Evolutionary conservation across 2,113 vertebrate genomes (phyloP).

Genomic region (Triplophysa rosa): DNA sequence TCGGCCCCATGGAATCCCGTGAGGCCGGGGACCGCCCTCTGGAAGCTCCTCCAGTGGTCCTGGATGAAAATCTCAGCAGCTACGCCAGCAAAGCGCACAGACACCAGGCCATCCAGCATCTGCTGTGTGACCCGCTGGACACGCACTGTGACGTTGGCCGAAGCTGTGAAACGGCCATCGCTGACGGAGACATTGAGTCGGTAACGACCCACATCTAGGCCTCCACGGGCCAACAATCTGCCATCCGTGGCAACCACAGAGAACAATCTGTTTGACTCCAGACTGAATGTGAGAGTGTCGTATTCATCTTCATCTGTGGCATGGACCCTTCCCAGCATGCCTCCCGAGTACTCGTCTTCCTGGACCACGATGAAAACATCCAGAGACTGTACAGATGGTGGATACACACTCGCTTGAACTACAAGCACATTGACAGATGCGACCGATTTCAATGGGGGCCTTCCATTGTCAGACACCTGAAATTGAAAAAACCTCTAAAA

Average conservation of each 20-base stretch:
- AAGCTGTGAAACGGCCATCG: conserved; percentile 77
- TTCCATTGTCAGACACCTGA: conserved; percentile 82
- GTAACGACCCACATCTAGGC: conserved; percentile 78
- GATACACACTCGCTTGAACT: conserved; percentile 80
- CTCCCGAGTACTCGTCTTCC: conserved; percentile 80
- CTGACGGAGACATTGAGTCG: conserved; percentile 81
- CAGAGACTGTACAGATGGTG: conserved; percentile 80
- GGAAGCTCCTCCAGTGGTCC: conserved; percentile 83
- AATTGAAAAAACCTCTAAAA: not conserved
- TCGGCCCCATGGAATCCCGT: conserved; percentile 72
- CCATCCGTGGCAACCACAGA: conserved; percentile 78
- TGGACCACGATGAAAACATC: conserved; percentile 82
- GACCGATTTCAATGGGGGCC: conserved; percentile 76
- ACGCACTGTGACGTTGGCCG: conserved; percentile 75
- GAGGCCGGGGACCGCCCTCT: conserved; percentile 75
- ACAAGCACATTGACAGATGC: conserved; percentile 75
- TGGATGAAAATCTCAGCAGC: conserved; percentile 81
- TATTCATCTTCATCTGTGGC: conserved; percentile 85
- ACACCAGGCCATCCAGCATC: conserved; percentile 74
- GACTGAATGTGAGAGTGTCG: conserved; percentile 79
- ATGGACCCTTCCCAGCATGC: conserved; percentile 82
- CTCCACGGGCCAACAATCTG: conserved; percentile 77
- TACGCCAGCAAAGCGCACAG: conserved; percentile 77
- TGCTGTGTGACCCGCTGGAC: conserved; percentile 77
- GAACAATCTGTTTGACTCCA: conserved; percentile 76